These are phyloP conservation scores for Microctonus brassicae DNA, from an alignment of 2,888 invertebrate genomes.

Conservation along the genomic window DNA sequence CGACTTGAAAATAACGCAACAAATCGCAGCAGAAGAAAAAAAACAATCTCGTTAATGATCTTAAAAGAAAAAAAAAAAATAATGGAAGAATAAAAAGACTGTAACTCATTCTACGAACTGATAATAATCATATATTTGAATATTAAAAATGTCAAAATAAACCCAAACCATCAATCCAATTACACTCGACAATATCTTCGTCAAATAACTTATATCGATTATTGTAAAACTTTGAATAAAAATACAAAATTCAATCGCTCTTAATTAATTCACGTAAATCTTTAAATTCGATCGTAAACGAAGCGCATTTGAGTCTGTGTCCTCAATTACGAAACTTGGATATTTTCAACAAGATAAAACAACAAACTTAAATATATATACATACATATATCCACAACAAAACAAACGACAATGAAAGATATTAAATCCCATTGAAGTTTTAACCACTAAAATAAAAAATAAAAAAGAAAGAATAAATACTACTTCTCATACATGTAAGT, in stretches of 20 bases:
- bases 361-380: conserved; percentile 24
- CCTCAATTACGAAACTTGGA: conserved; percentile 50
- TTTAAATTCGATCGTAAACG: conserved; percentile 41
- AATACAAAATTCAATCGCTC: conserved; percentile 40
- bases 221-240: too few relatives aligned
- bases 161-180: too few relatives aligned
- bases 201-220: too few relatives aligned
- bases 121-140: too few relatives aligned
- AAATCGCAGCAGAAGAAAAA: not conserved
- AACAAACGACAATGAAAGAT: conserved; percentile 7
- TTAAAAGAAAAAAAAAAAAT: not conserved
- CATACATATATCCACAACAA: not conserved
- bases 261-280: conserved; percentile 43
- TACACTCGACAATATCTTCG: too few relatives aligned
- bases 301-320: conserved; percentile 21
- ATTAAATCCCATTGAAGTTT: conserved; percentile 26
- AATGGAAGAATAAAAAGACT: not conserved
- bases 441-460: not conserved
- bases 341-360: conserved; percentile 51
- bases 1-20: too few relatives aligned
- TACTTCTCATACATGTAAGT: not conserved
- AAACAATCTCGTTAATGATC: too few relatives aligned
- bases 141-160: too few relatives aligned
- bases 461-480: conserved; percentile 5
- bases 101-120: too few relatives aligned